A percentile compares a stretch with the other conserved stretches of the same genome.
Evolutionary conservation across 2,113 vertebrate genomes (phyloP).

Genomic region (Oncorhynchus tshawytscha): DNA sequence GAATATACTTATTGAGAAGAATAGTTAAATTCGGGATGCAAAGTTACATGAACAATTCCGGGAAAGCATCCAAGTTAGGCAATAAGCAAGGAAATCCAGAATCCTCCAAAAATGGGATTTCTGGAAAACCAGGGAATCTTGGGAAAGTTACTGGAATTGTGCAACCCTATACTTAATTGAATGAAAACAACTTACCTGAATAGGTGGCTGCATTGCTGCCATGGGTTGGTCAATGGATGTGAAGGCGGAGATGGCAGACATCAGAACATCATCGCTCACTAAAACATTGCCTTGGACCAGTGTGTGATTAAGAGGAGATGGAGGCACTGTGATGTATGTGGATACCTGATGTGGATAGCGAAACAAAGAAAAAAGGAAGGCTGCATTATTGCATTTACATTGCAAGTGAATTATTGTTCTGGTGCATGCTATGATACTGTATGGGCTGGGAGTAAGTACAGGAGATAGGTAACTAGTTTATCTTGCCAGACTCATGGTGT

Average conservation of each 20-base stretch:
- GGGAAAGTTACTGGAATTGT: no score
- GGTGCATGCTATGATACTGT: not conserved
- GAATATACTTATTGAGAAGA: no score
- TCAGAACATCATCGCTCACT: slow-evolving; percentile 93
- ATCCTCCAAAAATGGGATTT: no score
- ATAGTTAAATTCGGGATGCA: not conserved
- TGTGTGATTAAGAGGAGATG: slow-evolving; percentile 93
- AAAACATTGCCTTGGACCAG: slow-evolving; percentile 95
- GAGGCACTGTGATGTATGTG: slow-evolving; percentile 93
- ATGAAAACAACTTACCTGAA: slow-evolving; percentile 74
- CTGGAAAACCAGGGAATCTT: no score
- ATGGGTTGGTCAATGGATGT: slow-evolving; percentile 93
- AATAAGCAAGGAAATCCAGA: no score
- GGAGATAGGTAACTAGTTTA: no score
- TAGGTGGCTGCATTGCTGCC: slow-evolving; percentile 79
- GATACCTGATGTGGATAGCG: slow-evolving; percentile 79
- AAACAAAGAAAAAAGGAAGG: not conserved
- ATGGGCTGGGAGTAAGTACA: no score
- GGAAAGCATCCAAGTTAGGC: no score
- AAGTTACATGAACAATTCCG: no score
- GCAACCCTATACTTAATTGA: not conserved
- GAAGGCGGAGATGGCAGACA: slow-evolving; percentile 96
- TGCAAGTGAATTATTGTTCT: not conserved
- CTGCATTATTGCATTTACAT: not conserved
- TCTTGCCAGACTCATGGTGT: no score